Base-by-base conservation (phyloP, 2,888 invertebrate species). In the Xanthia icteritia region DNA sequence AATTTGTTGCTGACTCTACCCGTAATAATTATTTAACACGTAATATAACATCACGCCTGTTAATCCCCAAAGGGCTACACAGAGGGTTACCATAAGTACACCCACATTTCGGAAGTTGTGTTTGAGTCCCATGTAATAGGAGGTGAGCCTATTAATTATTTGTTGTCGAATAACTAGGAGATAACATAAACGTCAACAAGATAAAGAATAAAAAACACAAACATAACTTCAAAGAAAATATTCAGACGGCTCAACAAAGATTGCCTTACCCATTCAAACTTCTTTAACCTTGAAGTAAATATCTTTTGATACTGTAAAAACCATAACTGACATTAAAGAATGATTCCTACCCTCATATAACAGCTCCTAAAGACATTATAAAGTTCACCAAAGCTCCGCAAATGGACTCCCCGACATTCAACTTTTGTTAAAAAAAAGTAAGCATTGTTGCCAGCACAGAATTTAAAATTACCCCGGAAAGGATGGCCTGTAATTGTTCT, bases 401-500 rank as follows among this genome's bases (percentile, higher is more conserved):
- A 84, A 86, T 84, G 76, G 70, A 79, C 71, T 71, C 58, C 6
- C 67, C 67, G 83, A 86, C 79, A 83, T 77, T 75, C 65, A 79
- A 61, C 69, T 79, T 86, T 84, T 79, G 64, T 82, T 23, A 23
- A 48, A 79, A 85, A 69, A 73, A 67, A 58, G 45, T 15, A n/a
- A 66, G 68, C 68, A 78, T 71, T 82, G 76, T 87, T 81, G 78
- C 86, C 69, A 76, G 63, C 78, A 56, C 61, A 11, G 60, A 77
- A 69, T 77, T 74, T 78, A 69, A 76, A 86, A 82, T 80, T 72
- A 77, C 80, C 81, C 78, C 72, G 66, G 72, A 65, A 85, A 81
- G 73, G 65, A 75, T 90, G 90, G 82, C 83, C 81, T 89, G 91
- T 81, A 70, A 83, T 81, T 84, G 84, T 80, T 71, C 77, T 68